phyloP scores from a whole-genome alignment of 2,888 invertebrate species.

The Pandemis corylana region DNA sequence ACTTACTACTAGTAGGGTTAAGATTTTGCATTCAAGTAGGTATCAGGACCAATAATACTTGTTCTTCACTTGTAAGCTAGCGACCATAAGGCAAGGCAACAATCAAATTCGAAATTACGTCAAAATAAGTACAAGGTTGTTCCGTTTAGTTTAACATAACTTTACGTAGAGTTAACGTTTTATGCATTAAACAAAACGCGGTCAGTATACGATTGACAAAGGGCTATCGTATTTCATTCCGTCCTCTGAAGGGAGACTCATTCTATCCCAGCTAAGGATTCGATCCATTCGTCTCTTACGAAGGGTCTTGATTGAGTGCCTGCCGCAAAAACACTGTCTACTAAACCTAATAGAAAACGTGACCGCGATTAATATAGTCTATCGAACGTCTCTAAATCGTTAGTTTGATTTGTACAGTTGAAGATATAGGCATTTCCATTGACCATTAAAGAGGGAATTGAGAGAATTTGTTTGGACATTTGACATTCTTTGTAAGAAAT shows the following conservation, averaged over 20 bases:
- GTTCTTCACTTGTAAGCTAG: too few relatives aligned
- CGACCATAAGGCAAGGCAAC: too few relatives aligned
- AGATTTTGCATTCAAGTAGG: too few relatives aligned
- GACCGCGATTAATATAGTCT: background rate
- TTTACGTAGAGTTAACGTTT: background rate
- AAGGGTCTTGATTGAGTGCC: conserved; percentile 30
- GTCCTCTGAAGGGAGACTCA: conserved; percentile 14
- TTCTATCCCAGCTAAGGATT: conserved; percentile 18
- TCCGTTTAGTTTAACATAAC: background rate
- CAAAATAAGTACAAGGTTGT: too few relatives aligned
- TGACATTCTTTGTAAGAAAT: too few relatives aligned
- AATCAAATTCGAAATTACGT: too few relatives aligned
- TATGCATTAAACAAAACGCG: background rate
- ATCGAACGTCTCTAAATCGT: background rate
- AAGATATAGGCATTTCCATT: conserved; percentile 3
- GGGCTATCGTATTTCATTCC: conserved; percentile 21
- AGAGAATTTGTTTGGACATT: too few relatives aligned
- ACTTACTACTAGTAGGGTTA: too few relatives aligned
- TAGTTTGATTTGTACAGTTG: background rate
- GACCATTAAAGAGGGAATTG: too few relatives aligned
- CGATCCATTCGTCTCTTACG: conserved; percentile 35
- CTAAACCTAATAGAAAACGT: conserved; percentile 31
- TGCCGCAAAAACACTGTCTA: conserved; percentile 25
- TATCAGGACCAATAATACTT: too few relatives aligned
- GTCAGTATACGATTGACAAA: conserved; percentile 7